phyloP scores from a whole-genome alignment of 2,888 invertebrate genomes.

The Rotaria sp. region DNA sequence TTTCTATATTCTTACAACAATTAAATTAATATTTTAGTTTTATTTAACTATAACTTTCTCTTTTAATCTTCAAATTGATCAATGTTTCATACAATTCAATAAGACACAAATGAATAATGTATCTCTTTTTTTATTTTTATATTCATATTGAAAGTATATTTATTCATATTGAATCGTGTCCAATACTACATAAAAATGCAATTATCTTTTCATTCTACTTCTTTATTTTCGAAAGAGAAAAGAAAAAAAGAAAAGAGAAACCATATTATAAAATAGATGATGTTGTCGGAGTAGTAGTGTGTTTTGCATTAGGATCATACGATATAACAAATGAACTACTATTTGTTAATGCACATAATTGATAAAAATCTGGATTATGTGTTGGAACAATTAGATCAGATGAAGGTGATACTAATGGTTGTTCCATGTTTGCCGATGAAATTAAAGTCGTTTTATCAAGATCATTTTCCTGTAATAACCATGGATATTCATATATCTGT shows the following conservation, averaged over 20 bases:
- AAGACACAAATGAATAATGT: too few relatives aligned
- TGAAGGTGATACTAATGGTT: background rate
- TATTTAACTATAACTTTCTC: too few relatives aligned
- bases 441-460: background rate
- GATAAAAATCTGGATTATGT: slow-evolving; percentile 23
- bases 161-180: background rate
- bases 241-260: background rate
- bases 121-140: too few relatives aligned
- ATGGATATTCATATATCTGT: slow-evolving; percentile 20
- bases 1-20: too few relatives aligned
- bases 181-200: background rate
- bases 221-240: background rate
- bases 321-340: slow-evolving; percentile 13
- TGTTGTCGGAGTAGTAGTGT: background rate
- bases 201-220: background rate
- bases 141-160: background rate
- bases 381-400: background rate
- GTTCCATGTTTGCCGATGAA: background rate
- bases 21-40: too few relatives aligned
- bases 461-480: background rate
- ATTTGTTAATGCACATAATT: slow-evolving; percentile 28
- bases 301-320: background rate
- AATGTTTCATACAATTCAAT: too few relatives aligned
- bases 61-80: too few relatives aligned
- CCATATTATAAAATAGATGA: background rate